phyloP scores from a whole-genome alignment of 2,888 invertebrate genomes.

The Sussaba pulchella region DNA sequence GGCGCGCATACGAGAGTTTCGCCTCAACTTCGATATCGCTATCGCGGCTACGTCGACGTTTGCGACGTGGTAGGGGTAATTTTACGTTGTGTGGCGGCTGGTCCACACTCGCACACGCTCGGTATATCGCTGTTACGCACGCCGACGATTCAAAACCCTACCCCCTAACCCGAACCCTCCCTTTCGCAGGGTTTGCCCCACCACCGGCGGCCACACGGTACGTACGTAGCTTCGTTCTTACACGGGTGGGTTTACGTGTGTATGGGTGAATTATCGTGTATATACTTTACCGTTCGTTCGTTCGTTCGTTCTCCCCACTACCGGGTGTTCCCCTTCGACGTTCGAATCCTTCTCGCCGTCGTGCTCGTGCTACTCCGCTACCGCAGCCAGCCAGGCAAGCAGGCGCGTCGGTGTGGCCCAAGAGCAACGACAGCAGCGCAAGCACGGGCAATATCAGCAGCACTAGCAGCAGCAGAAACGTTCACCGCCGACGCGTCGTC shows the following conservation, averaged over 20 bases:
- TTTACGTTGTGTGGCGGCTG: constrained; percentile 7
- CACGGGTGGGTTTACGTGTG: no score
- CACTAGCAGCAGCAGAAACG: constrained; percentile 46
- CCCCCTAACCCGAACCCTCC: no score
- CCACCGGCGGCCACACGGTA: no score
- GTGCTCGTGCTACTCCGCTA: constrained; percentile 34
- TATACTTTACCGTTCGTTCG: no score
- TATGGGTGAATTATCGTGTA: no score
- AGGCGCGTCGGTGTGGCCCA: constrained; percentile 14
- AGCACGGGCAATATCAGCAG: constrained; percentile 27
- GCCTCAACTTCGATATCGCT: constrained; percentile 40
- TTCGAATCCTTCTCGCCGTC: constrained; percentile 34
- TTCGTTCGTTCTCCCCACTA: constrained; percentile 67
- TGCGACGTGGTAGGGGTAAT: constrained; percentile 29
- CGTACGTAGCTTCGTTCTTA: no score
- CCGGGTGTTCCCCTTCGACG: no score
- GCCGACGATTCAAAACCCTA: no score
- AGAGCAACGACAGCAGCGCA: constrained; percentile 60
- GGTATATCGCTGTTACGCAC: no score
- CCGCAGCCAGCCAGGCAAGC: constrained; percentile 21
- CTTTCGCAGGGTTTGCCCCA: no score
- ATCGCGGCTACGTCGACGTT: constrained; percentile 23
- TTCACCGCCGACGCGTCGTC: constrained; percentile 70
- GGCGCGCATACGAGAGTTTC: constrained; percentile 60
- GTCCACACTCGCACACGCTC: no score